These are phyloP conservation scores for Azemiops feae DNA, from an alignment of 2,113 vertebrate genomes.

Conservation along the genomic window DNA sequence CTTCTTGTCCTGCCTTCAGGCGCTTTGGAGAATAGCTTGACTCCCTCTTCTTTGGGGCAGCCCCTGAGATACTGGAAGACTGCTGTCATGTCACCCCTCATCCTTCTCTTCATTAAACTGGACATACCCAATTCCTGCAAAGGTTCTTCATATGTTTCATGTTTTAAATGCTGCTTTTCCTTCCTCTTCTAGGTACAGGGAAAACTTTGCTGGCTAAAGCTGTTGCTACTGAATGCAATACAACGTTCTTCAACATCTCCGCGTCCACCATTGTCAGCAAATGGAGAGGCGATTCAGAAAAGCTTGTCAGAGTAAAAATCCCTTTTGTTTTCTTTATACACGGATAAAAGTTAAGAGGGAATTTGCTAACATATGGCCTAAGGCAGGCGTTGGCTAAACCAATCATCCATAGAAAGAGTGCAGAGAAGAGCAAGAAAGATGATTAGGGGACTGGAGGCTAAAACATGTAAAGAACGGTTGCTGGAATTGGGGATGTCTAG, in stretches of 20 bases:
- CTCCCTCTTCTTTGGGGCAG: background rate
- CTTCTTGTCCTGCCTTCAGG: background rate
- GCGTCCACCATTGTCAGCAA: constrained; percentile 98
- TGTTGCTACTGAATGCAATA: constrained; percentile 93
- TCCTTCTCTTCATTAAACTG: background rate
- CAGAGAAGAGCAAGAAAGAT: too few relatives aligned
- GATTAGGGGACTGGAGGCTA: too few relatives aligned
- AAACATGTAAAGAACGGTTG: too few relatives aligned
- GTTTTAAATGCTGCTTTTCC: background rate
- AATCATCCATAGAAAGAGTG: background rate
- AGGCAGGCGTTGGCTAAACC: background rate
- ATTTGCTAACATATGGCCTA: background rate
- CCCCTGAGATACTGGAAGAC: accelerated
- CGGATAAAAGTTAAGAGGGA: background rate
- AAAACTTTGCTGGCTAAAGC: constrained; percentile 96
- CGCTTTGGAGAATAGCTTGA: background rate
- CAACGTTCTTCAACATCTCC: constrained; percentile 98
- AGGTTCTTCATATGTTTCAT: background rate
- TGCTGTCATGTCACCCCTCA: background rate
- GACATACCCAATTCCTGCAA: background rate
- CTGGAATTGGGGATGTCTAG: too few relatives aligned
- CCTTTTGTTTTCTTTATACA: background rate
- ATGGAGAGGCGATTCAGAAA: constrained; percentile 97
- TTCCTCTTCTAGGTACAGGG: constrained; percentile 80
- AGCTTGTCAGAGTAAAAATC: constrained; percentile 87